Base-by-base conservation (phyloP, 2,797 vertebrate species). In the Rachycentron canadum region DNA sequence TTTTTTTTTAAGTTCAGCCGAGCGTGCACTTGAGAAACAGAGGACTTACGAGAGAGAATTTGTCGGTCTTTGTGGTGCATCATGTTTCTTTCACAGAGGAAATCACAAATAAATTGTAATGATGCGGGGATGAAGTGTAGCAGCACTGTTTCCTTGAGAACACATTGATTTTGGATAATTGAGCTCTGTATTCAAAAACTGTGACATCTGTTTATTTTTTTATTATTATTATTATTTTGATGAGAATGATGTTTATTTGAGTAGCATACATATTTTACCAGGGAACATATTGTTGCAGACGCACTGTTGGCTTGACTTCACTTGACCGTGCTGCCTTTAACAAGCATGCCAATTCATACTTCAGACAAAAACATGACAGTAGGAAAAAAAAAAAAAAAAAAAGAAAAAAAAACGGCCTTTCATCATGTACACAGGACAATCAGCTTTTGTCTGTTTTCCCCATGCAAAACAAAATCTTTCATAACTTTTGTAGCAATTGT, bases 201-300 rank as follows among this genome's bases (percentile, higher is more conserved):
- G 3, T 53, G 73, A 80, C 78, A 83, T 79, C 77, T 86, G 83
- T 78, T 89, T 76, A 67, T 89, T 36, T 36, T 36, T 36, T 36
- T 21, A 21, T 21, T 43, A n/a, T 43, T 17, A 16, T 45, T 47
- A 21, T 47, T 47, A 2, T 47, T 47, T 86, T 88, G 81, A 88
- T 69, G 74, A 32, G 57, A 36, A 71, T 83, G 79, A 85, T 90
- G 79, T 90, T 89, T 89, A 60, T 91, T 88, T 85, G 66, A 82
- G 72, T 19, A 76, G 78, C 82, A 87, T 88, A 47, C 79, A 90
- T 91, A 91, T 91, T 89, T 89, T 73, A 91, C 56, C 66, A 28
- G 23, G 38, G 32, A 52, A 73, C 82, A 85, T 82, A 64, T 73
- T 84, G 82, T 82, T 78, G 61, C 66, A 56, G 85, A 62, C 67